These are phyloP conservation scores for Brachionus rubens DNA, from an alignment of 1,140 invertebrate genomes.

Conservation along the genomic window DNA sequence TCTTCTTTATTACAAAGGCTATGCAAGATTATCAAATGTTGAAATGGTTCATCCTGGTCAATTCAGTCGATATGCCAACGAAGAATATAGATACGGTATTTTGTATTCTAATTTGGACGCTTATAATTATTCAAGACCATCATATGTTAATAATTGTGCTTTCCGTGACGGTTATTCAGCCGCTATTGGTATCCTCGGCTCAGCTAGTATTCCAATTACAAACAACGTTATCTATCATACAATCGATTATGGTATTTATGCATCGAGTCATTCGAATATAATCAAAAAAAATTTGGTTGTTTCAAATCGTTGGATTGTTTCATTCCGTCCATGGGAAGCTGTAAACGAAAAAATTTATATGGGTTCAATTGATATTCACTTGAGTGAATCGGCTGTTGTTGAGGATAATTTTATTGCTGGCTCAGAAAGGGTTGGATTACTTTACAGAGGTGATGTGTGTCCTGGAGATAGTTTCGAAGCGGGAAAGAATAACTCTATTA, in stretches of 20 bases:
- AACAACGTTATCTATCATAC: slow-evolving; percentile 42
- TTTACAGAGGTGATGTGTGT: slow-evolving; percentile 48
- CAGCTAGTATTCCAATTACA: slow-evolving; percentile 31
- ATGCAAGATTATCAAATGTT: slow-evolving; percentile 23
- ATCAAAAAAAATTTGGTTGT: slow-evolving; percentile 51
- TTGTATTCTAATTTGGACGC: slow-evolving; percentile 23
- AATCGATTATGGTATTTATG: slow-evolving; percentile 30
- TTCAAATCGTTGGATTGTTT: slow-evolving; percentile 48
- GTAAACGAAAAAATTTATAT: slow-evolving; percentile 49
- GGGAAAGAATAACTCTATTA: slow-evolving; percentile 45
- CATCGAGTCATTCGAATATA: background rate
- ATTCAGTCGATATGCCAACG: background rate
- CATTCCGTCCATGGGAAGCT: slow-evolving; percentile 48
- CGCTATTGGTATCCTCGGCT: background rate
- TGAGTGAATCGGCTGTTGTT: slow-evolving; percentile 49
- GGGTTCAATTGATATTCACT: slow-evolving; percentile 50
- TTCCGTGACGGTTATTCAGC: slow-evolving; percentile 3
- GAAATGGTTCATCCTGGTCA: slow-evolving; percentile 24
- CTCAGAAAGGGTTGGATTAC: slow-evolving; percentile 50
- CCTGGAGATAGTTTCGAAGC: background rate
- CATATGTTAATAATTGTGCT: slow-evolving; percentile 37
- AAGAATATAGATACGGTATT: slow-evolving; percentile 14
- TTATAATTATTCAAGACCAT: slow-evolving; percentile 46
- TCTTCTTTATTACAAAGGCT: slow-evolving; percentile 31
- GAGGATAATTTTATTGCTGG: slow-evolving; percentile 52